Evolutionary conservation across 2,113 vertebrate genomes (phyloP).

Genomic region (Platysternon megacephalum): DNA sequence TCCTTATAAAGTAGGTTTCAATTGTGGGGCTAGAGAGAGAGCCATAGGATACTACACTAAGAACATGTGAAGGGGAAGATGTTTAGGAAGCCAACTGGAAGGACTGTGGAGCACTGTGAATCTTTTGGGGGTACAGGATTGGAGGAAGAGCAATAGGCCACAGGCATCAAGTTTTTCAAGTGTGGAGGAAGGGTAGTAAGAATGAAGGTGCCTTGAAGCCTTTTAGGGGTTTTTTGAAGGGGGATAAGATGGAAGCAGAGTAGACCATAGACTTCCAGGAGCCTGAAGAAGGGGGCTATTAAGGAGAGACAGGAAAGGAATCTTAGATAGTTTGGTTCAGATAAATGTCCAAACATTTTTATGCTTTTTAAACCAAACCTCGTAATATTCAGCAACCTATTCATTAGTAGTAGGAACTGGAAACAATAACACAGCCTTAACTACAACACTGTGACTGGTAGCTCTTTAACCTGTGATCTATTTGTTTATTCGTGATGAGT

Average conservation of each 20-base stretch:
- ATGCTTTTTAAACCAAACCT: not conserved
- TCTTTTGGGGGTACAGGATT: not conserved
- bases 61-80: conserved; percentile 40
- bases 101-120: not conserved
- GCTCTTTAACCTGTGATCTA: conserved; percentile 1
- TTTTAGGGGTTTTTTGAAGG: conserved; percentile 15
- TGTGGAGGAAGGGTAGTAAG: not conserved
- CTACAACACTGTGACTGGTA: not conserved
- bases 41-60: not conserved
- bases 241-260: not conserved
- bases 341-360: not conserved
- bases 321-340: not conserved
- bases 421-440: not conserved
- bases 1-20: conserved; percentile 40
- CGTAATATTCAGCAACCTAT: not conserved
- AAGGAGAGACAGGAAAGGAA: conserved; percentile 6
- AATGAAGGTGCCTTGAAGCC: conserved; percentile 8
- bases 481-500: conserved; percentile 31
- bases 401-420: not conserved
- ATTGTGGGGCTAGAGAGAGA: conserved; percentile 46
- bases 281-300: not conserved
- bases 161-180: conserved; percentile 9
- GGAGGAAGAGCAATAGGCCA: not conserved
- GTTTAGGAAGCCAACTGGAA: conserved; percentile 31
- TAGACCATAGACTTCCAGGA: not conserved